phyloP scores from a whole-genome alignment of 1,140 invertebrate species.

The Eumaeus atala region DNA sequence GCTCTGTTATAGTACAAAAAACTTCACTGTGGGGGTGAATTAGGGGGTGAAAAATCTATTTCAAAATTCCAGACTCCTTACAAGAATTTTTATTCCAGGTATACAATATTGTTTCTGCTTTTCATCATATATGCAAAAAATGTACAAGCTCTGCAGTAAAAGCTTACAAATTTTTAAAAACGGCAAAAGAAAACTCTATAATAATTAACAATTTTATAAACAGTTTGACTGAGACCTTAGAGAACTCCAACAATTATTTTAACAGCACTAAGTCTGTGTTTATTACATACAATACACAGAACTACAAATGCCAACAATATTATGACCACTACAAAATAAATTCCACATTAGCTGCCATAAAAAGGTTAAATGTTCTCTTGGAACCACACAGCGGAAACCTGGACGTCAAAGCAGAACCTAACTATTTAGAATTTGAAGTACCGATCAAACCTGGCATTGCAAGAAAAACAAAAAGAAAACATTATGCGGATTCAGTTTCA shows the following conservation, averaged over 20 bases:
- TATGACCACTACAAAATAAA: constrained; percentile 32
- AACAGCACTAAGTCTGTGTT: constrained; percentile 36
- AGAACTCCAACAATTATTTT: constrained; percentile 22
- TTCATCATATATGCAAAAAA: constrained; percentile 37
- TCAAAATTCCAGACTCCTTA: constrained; percentile 1
- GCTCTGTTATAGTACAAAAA: too few species aligned
- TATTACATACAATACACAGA: constrained; percentile 35
- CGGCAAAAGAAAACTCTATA: constrained; percentile 30
- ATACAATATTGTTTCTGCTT: constrained; percentile 29
- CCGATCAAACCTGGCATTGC: neutral
- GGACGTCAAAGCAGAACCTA: constrained; percentile 1
- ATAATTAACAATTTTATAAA: constrained; percentile 30
- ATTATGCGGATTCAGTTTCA: constrained; percentile 19
- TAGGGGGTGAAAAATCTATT: too few species aligned
- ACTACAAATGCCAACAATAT: constrained; percentile 35
- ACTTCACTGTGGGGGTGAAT: too few species aligned
- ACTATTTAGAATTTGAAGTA: constrained; percentile 9
- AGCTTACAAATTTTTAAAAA: constrained; percentile 42
- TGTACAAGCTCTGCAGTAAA: constrained; percentile 37
- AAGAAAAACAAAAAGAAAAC: constrained; percentile 23
- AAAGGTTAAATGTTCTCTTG: constrained; percentile 30
- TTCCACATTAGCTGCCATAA: constrained; percentile 27
- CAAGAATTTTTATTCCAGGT: constrained; percentile 40
- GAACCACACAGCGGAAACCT: constrained; percentile 2
- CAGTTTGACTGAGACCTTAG: constrained; percentile 30